A percentile compares a stretch with the other conserved stretches of the same genome.
Evolutionary conservation across 2,113 vertebrate genomes (phyloP).

Genomic region (Coryphaenoides rupestris): DNA sequence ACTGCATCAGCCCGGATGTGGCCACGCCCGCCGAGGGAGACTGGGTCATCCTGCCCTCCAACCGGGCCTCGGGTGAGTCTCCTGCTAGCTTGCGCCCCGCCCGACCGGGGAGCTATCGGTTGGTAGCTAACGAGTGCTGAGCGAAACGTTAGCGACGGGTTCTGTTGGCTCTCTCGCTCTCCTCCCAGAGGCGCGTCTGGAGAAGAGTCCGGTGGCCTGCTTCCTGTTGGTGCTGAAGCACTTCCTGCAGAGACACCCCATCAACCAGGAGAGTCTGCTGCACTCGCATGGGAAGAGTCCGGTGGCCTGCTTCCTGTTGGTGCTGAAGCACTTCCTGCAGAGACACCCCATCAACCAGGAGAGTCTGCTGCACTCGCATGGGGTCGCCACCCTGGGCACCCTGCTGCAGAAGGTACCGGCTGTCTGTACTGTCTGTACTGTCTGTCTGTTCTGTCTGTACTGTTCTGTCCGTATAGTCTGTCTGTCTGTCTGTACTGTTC

Average conservation of each 20-base stretch:
- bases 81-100: too few relatives aligned
- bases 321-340: conserved; percentile 93
- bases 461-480: background rate
- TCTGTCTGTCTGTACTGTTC: background rate
- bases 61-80: conserved; percentile 86
- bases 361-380: conserved; percentile 85
- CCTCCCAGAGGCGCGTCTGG: conserved; percentile 87
- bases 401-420: conserved; percentile 87
- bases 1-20: conserved; percentile 75
- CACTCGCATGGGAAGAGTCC: conserved; percentile 85
- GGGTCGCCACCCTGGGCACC: conserved; percentile 81
- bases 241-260: conserved; percentile 88
- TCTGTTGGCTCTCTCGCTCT: background rate
- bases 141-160: background rate
- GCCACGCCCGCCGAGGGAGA: conserved; percentile 84
- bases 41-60: conserved; percentile 84
- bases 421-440: background rate
- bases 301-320: conserved; percentile 90
- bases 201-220: conserved; percentile 91
- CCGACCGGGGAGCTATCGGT: too few relatives aligned
- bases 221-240: conserved; percentile 93
- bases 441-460: background rate
- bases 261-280: conserved; percentile 93
- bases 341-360: conserved; percentile 94
- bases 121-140: background rate